phyloP scores from a whole-genome alignment of 2,797 vertebrate species.

The Danio tinwini region DNA sequence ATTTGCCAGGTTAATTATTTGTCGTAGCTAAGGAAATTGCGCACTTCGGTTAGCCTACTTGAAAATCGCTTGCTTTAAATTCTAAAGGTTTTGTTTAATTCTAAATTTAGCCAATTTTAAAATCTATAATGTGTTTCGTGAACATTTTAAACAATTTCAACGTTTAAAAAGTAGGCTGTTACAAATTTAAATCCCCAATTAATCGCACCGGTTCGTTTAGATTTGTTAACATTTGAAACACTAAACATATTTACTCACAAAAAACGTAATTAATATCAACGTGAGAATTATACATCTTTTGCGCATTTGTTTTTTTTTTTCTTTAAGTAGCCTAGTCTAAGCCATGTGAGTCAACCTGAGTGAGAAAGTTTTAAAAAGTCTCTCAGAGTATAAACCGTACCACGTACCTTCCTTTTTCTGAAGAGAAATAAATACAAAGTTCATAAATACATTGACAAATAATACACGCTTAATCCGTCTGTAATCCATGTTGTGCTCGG shows the following conservation, averaged over 20 bases:
- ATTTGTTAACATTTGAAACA: neutral
- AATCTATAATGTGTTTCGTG: neutral
- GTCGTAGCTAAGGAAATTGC: neutral
- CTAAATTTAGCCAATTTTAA: too few species aligned
- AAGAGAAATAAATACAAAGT: conserved; percentile 75
- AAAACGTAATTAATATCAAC: neutral
- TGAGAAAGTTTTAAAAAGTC: neutral
- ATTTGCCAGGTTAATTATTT: neutral
- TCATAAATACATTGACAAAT: conserved; percentile 76
- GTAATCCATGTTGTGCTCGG: conserved; percentile 74
- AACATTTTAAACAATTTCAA: neutral
- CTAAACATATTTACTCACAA: neutral
- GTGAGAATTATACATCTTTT: too few species aligned
- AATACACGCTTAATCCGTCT: conserved; percentile 72
- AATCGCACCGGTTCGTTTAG: neutral
- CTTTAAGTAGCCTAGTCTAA: conserved; percentile 2
- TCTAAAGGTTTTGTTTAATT: too few species aligned
- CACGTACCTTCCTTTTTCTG: conserved; percentile 82
- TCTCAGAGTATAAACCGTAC: neutral
- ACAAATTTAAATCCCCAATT: neutral
- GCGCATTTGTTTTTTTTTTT: too few species aligned
- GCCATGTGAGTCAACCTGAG: neutral
- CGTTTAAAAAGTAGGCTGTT: neutral
- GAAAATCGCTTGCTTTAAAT: neutral
- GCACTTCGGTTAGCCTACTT: neutral